These are phyloP conservation scores for Paracyclopina nana DNA, from an alignment of 1,140 invertebrate species.

Conservation along the genomic window DNA sequence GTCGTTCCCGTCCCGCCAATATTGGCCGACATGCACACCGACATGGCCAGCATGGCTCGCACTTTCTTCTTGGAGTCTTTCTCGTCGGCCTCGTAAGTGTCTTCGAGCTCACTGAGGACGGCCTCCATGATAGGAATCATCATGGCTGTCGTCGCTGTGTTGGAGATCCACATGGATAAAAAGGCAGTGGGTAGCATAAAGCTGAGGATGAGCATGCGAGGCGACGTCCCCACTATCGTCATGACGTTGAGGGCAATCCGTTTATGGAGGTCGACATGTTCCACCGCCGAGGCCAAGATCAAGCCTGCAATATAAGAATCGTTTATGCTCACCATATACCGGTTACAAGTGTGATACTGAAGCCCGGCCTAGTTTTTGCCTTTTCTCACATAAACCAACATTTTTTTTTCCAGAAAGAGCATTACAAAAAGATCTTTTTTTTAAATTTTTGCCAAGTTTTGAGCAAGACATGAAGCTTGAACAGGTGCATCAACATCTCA, in stretches of 20 bases:
- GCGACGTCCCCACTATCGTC: not conserved
- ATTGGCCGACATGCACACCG: slow-evolving; percentile 55
- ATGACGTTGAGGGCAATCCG: not conserved
- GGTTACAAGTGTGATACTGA: too few species aligned
- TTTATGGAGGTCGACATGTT: not conserved
- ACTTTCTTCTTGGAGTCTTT: not conserved
- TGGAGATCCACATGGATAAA: slow-evolving; percentile 27
- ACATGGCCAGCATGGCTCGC: slow-evolving; percentile 26
- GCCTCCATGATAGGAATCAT: slow-evolving; percentile 28
- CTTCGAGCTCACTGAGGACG: slow-evolving; percentile 21
- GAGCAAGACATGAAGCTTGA: too few species aligned
- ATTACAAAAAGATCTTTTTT: too few species aligned
- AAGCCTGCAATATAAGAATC: too few species aligned
- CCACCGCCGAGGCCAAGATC: not conserved
- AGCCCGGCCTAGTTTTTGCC: too few species aligned
- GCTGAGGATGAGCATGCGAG: slow-evolving; percentile 21
- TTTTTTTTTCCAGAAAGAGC: too few species aligned
- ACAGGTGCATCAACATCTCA: too few species aligned
- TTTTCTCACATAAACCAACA: too few species aligned
- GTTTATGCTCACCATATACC: too few species aligned
- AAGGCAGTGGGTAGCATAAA: slow-evolving; percentile 25
- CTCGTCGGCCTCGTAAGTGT: not conserved
- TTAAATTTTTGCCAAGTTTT: too few species aligned
- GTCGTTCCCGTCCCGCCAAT: slow-evolving; percentile 64
- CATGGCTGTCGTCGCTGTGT: slow-evolving; percentile 24